Conservation (phyloP, 2,888 invertebrate genomes). For the Lithodes maja region DNA sequence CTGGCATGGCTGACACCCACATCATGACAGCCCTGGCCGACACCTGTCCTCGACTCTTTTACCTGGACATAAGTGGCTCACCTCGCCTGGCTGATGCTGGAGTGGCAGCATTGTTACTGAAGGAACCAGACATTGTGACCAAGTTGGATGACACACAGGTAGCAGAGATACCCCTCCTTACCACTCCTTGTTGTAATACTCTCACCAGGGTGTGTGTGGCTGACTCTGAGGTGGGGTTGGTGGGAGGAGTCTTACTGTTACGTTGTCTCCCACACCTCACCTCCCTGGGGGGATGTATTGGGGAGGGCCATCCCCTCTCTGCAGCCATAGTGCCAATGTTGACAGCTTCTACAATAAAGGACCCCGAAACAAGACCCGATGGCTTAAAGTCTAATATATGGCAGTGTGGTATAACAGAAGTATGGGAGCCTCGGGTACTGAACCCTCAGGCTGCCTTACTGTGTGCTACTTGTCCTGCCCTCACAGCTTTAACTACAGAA, state of each 20-base stretch:
- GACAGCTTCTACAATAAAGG: too few relatives aligned
- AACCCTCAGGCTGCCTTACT: slow-evolving; percentile 36
- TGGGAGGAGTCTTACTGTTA: slow-evolving; percentile 40
- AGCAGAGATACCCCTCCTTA: neutral
- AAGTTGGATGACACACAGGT: slow-evolving; percentile 2
- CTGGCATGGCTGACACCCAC: slow-evolving; percentile 47
- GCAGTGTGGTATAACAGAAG: slow-evolving; percentile 21
- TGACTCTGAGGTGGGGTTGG: slow-evolving; percentile 38
- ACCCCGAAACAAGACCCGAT: neutral
- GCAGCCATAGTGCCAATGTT: slow-evolving; percentile 25
- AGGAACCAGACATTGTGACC: slow-evolving; percentile 21
- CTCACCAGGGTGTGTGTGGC: slow-evolving; percentile 47
- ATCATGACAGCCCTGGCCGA: slow-evolving; percentile 50
- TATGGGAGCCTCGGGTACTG: slow-evolving; percentile 42
- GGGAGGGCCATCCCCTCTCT: slow-evolving; percentile 41
- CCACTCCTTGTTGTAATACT: slow-evolving; percentile 37
- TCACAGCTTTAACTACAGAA: slow-evolving; percentile 24
- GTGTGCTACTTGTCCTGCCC: slow-evolving; percentile 35
- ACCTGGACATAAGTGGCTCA: slow-evolving; percentile 58
- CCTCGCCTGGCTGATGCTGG: slow-evolving; percentile 46
- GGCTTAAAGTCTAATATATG: neutral
- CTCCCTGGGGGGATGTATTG: slow-evolving; percentile 56
- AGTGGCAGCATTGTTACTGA: slow-evolving; percentile 43
- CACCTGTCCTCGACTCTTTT: slow-evolving; percentile 53
- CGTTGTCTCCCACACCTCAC: slow-evolving; percentile 47